A percentile compares a stretch with the other conserved stretches of the same genome.
Evolutionary conservation across 2,888 invertebrate species (phyloP).

Genomic region (Erebia aethiops): DNA sequence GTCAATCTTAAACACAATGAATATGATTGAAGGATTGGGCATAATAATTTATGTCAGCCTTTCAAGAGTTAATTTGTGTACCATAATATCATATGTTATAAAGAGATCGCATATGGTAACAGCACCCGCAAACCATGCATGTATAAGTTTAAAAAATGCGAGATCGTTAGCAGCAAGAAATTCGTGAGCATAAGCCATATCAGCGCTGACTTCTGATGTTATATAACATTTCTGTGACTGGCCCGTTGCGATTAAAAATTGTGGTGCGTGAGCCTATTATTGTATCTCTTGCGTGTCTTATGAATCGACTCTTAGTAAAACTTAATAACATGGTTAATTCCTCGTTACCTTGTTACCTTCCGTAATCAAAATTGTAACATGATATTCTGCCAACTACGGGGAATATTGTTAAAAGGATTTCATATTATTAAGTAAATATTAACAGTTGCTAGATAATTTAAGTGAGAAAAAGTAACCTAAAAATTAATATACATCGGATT

Average conservation of each 20-base stretch:
- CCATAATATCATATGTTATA: not conserved
- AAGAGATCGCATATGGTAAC: not conserved
- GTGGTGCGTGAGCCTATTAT: too few relatives aligned
- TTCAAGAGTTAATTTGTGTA: not conserved
- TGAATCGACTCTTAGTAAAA: too few relatives aligned
- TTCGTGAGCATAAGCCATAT: too few relatives aligned
- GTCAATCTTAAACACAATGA: slow-evolving; percentile 10
- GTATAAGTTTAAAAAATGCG: not conserved
- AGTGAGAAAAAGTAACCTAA: not conserved
- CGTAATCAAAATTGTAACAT: too few relatives aligned
- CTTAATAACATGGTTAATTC: too few relatives aligned
- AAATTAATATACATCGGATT: not conserved
- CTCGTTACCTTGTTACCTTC: too few relatives aligned
- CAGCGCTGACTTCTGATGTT: too few relatives aligned
- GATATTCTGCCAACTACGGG: not conserved
- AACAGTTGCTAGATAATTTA: not conserved
- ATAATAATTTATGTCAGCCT: not conserved
- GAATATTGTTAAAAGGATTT: not conserved
- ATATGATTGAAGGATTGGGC: not conserved
- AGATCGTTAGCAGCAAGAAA: too few relatives aligned
- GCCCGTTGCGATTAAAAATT: too few relatives aligned
- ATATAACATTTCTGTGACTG: too few relatives aligned
- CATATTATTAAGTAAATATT: too few relatives aligned
- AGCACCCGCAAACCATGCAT: not conserved
- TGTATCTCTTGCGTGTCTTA: too few relatives aligned